These are phyloP conservation scores for Aleiodes sp. DNA, from an alignment of 1,140 invertebrate species.

Conservation along the genomic window DNA sequence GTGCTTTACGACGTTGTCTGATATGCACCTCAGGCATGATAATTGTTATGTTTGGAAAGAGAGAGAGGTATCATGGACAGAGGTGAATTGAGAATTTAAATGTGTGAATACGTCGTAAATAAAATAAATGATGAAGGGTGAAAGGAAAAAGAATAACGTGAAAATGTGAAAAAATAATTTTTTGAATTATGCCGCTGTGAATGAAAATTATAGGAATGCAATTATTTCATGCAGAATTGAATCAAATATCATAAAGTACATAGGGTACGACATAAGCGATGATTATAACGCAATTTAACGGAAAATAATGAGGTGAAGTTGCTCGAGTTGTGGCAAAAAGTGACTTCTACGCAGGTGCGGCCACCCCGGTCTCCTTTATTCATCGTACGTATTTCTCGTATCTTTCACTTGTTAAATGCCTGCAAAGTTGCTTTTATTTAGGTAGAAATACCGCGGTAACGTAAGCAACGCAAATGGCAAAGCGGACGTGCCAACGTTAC, in stretches of 20 bases:
- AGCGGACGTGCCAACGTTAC: constrained; percentile 22
- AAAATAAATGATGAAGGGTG: background rate
- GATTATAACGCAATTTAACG: constrained; percentile 48
- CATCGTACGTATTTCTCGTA: background rate
- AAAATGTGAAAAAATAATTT: background rate
- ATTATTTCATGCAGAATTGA: background rate
- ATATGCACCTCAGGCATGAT: constrained; percentile 47
- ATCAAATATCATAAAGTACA: constrained; percentile 17
- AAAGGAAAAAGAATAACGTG: background rate
- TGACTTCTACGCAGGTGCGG: constrained; percentile 29
- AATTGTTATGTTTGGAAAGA: constrained; percentile 52
- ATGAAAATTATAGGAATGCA: constrained; percentile 3
- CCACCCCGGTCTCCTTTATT: constrained; percentile 22
- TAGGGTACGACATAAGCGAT: constrained; percentile 23
- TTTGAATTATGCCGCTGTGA: background rate
- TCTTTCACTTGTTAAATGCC: constrained; percentile 6
- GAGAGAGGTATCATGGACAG: constrained; percentile 3
- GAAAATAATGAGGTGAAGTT: constrained; percentile 44
- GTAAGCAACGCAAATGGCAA: constrained; percentile 41
- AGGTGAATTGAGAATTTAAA: constrained; percentile 7
- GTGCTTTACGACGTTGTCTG: constrained; percentile 49
- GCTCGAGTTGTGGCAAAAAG: constrained; percentile 35
- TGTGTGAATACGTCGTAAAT: constrained; percentile 2
- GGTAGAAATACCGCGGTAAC: constrained; percentile 31
- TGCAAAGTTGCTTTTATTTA: constrained; percentile 28